These are phyloP conservation scores for Caprella mutica DNA, from an alignment of 2,888 invertebrate genomes.

Conservation along the genomic window DNA sequence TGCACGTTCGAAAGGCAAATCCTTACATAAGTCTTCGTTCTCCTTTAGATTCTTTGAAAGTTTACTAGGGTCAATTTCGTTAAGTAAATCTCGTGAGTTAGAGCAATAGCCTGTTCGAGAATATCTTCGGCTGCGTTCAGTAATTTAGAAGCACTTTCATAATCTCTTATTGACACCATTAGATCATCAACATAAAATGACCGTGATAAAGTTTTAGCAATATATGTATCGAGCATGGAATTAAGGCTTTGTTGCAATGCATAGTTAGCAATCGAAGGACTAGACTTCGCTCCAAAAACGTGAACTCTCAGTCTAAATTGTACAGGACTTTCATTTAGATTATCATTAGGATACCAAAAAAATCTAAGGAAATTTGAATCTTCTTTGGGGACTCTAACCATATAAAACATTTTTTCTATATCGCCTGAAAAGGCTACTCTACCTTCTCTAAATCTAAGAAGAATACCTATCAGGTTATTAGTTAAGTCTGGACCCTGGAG, in stretches of 20 bases:
- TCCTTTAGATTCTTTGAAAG: neutral
- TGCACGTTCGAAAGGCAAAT: neutral
- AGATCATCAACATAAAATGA: constrained; percentile 12
- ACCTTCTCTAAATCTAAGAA: constrained; percentile 1
- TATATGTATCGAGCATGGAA: too few relatives aligned
- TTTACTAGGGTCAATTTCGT: neutral
- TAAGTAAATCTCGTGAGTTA: too few relatives aligned
- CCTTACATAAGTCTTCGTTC: too few relatives aligned
- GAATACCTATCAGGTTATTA: too few relatives aligned
- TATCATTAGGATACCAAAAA: neutral
- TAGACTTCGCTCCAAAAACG: too few relatives aligned
- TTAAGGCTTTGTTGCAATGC: neutral
- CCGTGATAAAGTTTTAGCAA: neutral
- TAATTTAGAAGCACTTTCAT: neutral
- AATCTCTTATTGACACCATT: neutral
- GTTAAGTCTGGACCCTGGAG: neutral
- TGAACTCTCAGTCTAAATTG: neutral
- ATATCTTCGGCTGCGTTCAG: neutral
- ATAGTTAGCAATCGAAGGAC: neutral
- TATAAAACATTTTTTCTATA: constrained; percentile 1
- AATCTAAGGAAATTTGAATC: neutral
- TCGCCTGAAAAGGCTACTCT: neutral
- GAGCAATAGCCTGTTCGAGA: too few relatives aligned
- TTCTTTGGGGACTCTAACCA: neutral
- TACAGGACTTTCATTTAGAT: neutral